phyloP scores from a whole-genome alignment of 2,797 vertebrate genomes.

The Neosilurus mollespiculum region DNA sequence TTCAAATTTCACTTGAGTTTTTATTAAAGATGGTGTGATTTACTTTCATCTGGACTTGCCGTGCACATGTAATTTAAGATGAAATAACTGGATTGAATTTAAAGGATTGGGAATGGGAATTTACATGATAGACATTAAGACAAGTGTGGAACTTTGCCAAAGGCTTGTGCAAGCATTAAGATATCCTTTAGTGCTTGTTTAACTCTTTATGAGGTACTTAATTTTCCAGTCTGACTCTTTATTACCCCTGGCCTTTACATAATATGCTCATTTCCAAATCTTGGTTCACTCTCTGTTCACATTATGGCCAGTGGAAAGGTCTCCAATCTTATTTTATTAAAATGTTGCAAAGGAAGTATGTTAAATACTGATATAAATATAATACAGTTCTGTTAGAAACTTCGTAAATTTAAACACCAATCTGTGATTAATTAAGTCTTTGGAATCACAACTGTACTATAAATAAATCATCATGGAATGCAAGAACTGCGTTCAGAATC shows the following conservation, averaged over 20 bases:
- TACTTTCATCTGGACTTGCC: slow-evolving; percentile 5
- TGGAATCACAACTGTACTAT: neutral
- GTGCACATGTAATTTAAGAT: slow-evolving; percentile 8
- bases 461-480: slow-evolving; percentile 17
- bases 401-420: neutral
- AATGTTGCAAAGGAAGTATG: neutral
- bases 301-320: slow-evolving; percentile 13
- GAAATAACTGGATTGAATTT: slow-evolving; percentile 14
- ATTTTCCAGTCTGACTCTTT: slow-evolving; percentile 21
- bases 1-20: neutral
- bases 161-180: slow-evolving; percentile 32
- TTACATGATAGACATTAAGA: slow-evolving; percentile 25
- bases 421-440: neutral
- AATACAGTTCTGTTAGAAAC: neutral
- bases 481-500: slow-evolving; percentile 1
- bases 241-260: slow-evolving; percentile 6
- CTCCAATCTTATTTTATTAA: slow-evolving; percentile 4
- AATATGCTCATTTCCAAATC: neutral
- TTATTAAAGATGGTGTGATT: neutral
- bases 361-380: neutral
- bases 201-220: slow-evolving; percentile 24
- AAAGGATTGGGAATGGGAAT: slow-evolving; percentile 20
- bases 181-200: slow-evolving; percentile 27
- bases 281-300: slow-evolving; percentile 6
- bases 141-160: slow-evolving; percentile 26